These are phyloP conservation scores for Lagopus leucura DNA, from an alignment of 2,113 vertebrate genomes.

Conservation along the genomic window DNA sequence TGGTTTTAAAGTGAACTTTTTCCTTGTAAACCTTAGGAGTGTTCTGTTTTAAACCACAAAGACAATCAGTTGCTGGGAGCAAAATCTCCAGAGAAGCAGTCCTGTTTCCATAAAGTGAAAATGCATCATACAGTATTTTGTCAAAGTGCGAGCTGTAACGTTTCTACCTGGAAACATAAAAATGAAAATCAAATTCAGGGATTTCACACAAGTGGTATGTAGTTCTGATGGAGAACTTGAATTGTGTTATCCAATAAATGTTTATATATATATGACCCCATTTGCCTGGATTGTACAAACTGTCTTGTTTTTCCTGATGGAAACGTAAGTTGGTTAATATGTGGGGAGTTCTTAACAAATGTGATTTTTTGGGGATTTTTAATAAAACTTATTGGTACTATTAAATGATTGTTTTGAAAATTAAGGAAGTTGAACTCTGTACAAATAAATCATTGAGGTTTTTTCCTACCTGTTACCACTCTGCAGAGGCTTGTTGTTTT, in stretches of 20 bases:
- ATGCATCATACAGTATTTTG: neutral
- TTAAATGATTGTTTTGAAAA: neutral
- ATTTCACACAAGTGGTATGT: conserved; percentile 50
- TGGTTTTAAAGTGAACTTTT: neutral
- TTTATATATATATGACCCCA: neutral
- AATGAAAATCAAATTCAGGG: conserved; percentile 51
- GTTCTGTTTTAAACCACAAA: conserved; percentile 42
- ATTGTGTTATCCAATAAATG: neutral
- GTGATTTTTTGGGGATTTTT: neutral
- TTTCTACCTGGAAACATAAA: conserved; percentile 64
- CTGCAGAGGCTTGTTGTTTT: neutral
- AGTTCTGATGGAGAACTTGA: neutral
- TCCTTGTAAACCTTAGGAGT: conserved; percentile 47
- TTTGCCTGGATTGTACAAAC: conserved; percentile 1
- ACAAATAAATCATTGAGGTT: neutral
- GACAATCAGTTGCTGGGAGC: conserved; percentile 53
- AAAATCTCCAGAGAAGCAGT: conserved; percentile 57
- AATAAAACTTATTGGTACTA: neutral
- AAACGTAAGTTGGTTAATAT: neutral
- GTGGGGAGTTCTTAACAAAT: neutral
- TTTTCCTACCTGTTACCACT: neutral
- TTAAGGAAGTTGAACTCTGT: neutral
- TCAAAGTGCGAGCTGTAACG: conserved; percentile 43
- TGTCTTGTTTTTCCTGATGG: neutral
- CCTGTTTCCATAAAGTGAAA: conserved; percentile 41